Evolutionary conservation across 2,888 invertebrate species (phyloP), one percentile per base, ranked within the genome.

Genomic region (Xestoiulus laeticollis): DNA sequence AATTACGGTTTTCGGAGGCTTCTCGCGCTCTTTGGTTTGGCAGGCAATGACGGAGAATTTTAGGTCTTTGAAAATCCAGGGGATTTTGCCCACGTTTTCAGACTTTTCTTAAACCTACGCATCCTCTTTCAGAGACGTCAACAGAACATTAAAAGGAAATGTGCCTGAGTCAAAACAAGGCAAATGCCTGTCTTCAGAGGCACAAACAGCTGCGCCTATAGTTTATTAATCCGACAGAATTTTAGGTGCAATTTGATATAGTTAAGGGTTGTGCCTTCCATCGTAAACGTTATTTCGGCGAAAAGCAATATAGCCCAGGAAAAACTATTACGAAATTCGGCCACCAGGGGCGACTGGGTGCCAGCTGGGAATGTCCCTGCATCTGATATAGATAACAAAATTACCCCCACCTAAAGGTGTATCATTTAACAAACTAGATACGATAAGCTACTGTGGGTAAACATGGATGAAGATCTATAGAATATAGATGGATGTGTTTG

Each of bases 41-140:
- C 59, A 59, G 59, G 59, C 59, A 59, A n/a, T 59, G 59, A n/a
- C 59, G 59, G 59, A n/a, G n/a, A n/a, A 59, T 59, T 59, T n/a
- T 1, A n/a, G 59, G 19, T n/a, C 59, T 59, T 6, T n/a, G n/a
- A 59, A 59, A 59, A 59, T 59, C 59, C 59, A n/a, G 19, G 19
- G 59, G 59, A 59, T 59, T 59, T 59, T 19, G 59, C n/a, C n/a
- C n/a, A n/a, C 1, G 59, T 59, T 59, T 59, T 59, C 59, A 48
- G 59, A 6, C n/a, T 59, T 59, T n/a, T n/a, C 59, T 59, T 59
- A 59, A 59, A 19, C 59, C 59, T n/a, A 59, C 59, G n/a, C n/a
- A 59, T 59, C 59, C 59, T 59, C 59, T 59, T 59, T 59, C 59
- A 59, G n/a, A 59, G 59, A 59, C 59, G 59, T 59, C 59, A 59